These are phyloP conservation scores for Thereva unica DNA, from an alignment of 2,888 invertebrate species.

Conservation along the genomic window DNA sequence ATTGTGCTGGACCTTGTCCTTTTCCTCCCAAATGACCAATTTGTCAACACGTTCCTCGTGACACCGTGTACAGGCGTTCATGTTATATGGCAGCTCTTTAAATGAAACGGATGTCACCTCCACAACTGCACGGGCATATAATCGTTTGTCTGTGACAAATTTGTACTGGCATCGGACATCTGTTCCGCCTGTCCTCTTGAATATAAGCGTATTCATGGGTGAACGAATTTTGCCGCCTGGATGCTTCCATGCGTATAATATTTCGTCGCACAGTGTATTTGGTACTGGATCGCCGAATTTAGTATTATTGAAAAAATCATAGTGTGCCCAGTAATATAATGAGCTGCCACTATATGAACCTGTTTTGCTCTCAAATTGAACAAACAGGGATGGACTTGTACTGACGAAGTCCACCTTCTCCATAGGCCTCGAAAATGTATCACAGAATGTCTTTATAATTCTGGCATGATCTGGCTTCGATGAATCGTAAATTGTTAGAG, in stretches of 20 bases:
- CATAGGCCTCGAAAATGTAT: conserved; percentile 90
- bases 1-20: conserved; percentile 67
- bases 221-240: conserved; percentile 76
- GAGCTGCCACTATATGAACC: conserved; percentile 94
- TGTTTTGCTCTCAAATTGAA: conserved; percentile 87
- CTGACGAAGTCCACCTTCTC: conserved; percentile 92
- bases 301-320: conserved; percentile 91
- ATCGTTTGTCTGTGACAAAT: conserved; percentile 80
- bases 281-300: conserved; percentile 81
- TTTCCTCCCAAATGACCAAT: conserved; percentile 77
- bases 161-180: conserved; percentile 82
- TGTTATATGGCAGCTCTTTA: conserved; percentile 79
- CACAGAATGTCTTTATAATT: conserved; percentile 93
- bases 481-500: conserved; percentile 86
- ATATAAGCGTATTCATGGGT: conserved; percentile 84
- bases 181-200: conserved; percentile 74
- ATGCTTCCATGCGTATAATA: conserved; percentile 83
- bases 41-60: conserved; percentile 86
- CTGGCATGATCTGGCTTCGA: conserved; percentile 85
- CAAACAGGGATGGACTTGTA: conserved; percentile 82
- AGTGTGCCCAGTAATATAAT: conserved; percentile 91
- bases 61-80: conserved; percentile 81
- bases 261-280: conserved; percentile 83
- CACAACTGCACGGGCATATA: conserved; percentile 80
- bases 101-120: conserved; percentile 77